These are phyloP conservation scores for Onchidella celtica DNA, from an alignment of 2,888 invertebrate species.

Conservation along the genomic window DNA sequence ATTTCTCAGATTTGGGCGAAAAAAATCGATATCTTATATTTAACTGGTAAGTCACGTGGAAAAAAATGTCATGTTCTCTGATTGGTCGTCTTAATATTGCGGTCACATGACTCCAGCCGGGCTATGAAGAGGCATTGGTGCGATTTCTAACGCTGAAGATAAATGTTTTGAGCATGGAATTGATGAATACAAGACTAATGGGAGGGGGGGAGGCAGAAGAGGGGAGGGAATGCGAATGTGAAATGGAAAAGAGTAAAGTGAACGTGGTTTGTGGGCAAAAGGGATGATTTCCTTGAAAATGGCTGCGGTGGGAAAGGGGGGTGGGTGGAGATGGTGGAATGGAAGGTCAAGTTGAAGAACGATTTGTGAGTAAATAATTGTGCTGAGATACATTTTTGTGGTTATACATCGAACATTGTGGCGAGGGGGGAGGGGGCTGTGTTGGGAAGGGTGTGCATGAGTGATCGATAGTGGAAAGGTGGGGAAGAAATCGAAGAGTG, in stretches of 20 bases:
- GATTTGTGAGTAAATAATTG: neutral
- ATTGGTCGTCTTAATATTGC: slow-evolving; percentile 26
- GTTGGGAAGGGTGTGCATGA: no score
- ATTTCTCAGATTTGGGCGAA: no score
- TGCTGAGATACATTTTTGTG: neutral
- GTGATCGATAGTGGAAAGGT: no score
- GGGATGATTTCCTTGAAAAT: no score
- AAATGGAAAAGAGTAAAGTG: neutral
- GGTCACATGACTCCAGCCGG: slow-evolving; percentile 15
- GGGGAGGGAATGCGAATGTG: neutral
- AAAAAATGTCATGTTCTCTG: slow-evolving; percentile 39
- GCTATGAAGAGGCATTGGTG: slow-evolving; percentile 31
- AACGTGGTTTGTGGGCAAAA: neutral
- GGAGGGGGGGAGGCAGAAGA: no score
- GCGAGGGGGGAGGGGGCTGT: no score
- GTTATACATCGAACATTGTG: no score
- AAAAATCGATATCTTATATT: slow-evolving; percentile 35
- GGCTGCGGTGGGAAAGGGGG: neutral
- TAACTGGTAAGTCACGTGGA: slow-evolving; percentile 40
- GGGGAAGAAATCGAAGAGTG: no score
- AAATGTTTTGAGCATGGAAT: no score
- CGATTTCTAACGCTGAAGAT: neutral
- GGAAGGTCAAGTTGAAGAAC: neutral
- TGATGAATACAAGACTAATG: no score
- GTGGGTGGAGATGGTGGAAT: neutral